Conservation (phyloP, 2,888 invertebrate species). For the Nomada flava region DNA sequence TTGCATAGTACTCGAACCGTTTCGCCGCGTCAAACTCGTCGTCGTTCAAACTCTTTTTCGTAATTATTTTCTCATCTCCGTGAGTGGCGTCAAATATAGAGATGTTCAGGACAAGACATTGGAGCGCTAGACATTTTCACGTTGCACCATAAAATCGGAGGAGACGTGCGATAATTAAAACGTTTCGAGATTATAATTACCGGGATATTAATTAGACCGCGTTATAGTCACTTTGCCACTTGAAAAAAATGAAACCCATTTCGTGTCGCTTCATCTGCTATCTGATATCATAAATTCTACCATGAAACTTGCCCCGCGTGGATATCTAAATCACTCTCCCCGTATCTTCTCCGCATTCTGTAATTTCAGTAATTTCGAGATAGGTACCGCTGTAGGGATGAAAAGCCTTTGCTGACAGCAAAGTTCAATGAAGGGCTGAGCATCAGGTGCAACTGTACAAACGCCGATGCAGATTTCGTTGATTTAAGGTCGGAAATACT, state of each 20-base stretch:
- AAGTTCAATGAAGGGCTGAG: constrained; percentile 21
- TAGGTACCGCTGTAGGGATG: constrained; percentile 20
- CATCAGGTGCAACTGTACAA: neutral
- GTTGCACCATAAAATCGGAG: neutral
- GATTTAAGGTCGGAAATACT: neutral
- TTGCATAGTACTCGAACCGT: constrained; percentile 4
- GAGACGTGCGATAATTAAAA: neutral
- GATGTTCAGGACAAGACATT: neutral
- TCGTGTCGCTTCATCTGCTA: constrained; percentile 11
- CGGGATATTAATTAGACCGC: neutral
- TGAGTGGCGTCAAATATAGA: no score
- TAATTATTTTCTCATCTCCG: no score
- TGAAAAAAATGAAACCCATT: constrained; percentile 29
- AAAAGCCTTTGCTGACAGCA: constrained; percentile 27
- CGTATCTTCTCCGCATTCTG: constrained; percentile 33
- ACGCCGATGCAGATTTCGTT: neutral
- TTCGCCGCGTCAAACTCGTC: neutral
- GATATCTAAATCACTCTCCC: constrained; percentile 48
- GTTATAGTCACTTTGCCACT: neutral
- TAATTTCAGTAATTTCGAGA: constrained; percentile 30
- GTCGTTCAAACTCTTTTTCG: no score
- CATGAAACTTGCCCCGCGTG: constrained; percentile 38
- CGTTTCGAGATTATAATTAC: neutral
- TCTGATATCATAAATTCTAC: constrained; percentile 42
- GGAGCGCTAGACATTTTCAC: neutral